These are phyloP conservation scores for Pelobates cultripes DNA, from an alignment of 2,797 vertebrate species.

Conservation along the genomic window DNA sequence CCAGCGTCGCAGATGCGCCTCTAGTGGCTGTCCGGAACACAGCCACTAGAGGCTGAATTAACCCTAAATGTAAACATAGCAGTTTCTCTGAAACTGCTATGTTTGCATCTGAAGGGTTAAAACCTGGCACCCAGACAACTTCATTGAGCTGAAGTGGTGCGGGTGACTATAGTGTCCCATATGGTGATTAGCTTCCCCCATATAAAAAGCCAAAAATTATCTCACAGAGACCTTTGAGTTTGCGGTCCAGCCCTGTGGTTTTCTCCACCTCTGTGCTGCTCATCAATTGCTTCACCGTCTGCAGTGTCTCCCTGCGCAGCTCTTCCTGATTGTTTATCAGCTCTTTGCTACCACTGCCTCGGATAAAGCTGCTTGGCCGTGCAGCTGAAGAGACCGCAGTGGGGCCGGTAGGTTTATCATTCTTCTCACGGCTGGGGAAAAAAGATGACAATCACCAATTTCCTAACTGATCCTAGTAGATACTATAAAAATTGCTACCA, in stretches of 20 bases:
- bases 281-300: conserved; percentile 75
- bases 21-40: no score
- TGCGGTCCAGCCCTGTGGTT: conserved; percentile 71
- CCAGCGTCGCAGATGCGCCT: no score
- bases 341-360: conserved; percentile 84
- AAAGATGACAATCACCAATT: conserved; percentile 61
- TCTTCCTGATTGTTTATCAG: conserved; percentile 85
- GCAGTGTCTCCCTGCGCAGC: conserved; percentile 77
- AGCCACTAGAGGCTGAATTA: no score
- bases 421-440: conserved; percentile 78
- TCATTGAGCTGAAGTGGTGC: no score
- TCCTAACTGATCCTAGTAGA: conserved; percentile 69
- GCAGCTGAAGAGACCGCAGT: conserved; percentile 62
- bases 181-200: no score
- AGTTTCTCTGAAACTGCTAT: no score
- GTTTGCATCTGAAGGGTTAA: no score
- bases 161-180: no score
- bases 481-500: not conserved
- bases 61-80: no score
- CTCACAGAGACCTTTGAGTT: conserved; percentile 80
- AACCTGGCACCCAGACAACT: no score
- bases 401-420: conserved; percentile 76
- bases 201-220: no score
- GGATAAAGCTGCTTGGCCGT: conserved; percentile 76
- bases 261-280: conserved; percentile 78